These are phyloP conservation scores for Grallaria varia DNA, from an alignment of 2,113 vertebrate genomes.

Conservation along the genomic window DNA sequence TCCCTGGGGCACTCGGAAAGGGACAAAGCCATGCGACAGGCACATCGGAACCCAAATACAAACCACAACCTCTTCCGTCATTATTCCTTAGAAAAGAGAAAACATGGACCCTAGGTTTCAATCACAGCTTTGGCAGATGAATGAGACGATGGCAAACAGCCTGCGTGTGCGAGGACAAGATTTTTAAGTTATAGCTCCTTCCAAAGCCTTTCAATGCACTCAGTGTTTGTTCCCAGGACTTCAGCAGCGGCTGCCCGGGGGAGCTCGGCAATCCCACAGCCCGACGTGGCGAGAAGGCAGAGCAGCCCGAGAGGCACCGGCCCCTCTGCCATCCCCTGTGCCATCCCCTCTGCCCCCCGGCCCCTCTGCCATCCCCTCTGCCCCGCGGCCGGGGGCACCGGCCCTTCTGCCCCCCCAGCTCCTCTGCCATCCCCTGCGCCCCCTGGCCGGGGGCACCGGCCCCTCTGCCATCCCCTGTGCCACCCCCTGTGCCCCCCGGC, in stretches of 20 bases:
- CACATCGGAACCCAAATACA: background rate
- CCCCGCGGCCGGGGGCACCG: no score
- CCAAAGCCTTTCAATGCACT: background rate
- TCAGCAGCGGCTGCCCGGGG: background rate
- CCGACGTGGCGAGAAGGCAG: fast-evolving
- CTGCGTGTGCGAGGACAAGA: fast-evolving
- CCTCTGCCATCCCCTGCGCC: no score
- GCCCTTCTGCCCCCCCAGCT: no score
- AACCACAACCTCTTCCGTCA: background rate
- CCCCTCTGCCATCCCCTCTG: no score
- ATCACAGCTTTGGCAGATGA: background rate
- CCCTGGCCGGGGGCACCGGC: no score
- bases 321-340: no score
- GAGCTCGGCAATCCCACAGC: background rate
- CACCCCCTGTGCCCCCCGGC: no score
- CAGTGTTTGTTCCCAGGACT: background rate
- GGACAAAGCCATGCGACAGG: background rate
- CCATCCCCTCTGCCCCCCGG: no score
- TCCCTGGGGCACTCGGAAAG: background rate
- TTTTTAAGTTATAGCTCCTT: background rate
- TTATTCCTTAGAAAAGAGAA: no score
- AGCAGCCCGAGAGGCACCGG: no score
- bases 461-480: no score
- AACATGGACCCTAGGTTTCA: no score
- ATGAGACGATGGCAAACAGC: background rate